Evolutionary conservation across 2,888 invertebrate genomes (phyloP), one percentile per base, ranked within the genome.

Genomic region (Temnothorax ravouxi): DNA sequence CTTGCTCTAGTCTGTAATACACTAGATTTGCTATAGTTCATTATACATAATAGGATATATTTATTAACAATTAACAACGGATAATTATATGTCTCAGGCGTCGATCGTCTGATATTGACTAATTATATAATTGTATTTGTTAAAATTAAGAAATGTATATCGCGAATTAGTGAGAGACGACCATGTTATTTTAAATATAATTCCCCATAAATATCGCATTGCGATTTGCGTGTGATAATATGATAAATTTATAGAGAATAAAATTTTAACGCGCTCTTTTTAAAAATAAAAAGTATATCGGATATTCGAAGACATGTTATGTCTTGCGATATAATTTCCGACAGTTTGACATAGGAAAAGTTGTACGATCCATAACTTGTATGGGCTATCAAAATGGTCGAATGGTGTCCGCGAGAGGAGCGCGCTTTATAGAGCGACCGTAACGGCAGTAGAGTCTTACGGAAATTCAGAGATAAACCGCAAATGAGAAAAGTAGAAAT

Each of bases 401-500:
- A 74, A 61, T n/a, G 72, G 72, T 84, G 71, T 64, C 64, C 66
- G 47, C 61, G 67, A 72, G 44, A 62, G 79, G 72, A 66, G 54
- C 18, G 3, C 34, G 84, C 47, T 88, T 82, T 84, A 72, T 74
- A 76, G 61, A 59, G 50, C 54, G 15, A 34, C 21, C 59, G 3
- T 81, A 81, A 80, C 41, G 59, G 56, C 44, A 56, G 66, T 52
- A 64, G 47, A 72, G 61, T 84, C 81, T 75, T 71, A 34, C 29
- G 44, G 59, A 47, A 79, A 62, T 64, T 64, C 71, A 25, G 74
- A 50, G 77, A 85, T 84, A 81, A 76, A 56, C n/a, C 50, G n/a
- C 52, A 72, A 74, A 76, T 47, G 66, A 67, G 83, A 84, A 76
- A 38, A 41, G 66, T 71, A 84, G 52, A 62, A 72, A 76, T 61